Percentiles rank a stretch among this genome's conserved stretches.
phyloP scores from a whole-genome alignment of 2,113 vertebrate species.

The Acrocephalus arundinaceus region DNA sequence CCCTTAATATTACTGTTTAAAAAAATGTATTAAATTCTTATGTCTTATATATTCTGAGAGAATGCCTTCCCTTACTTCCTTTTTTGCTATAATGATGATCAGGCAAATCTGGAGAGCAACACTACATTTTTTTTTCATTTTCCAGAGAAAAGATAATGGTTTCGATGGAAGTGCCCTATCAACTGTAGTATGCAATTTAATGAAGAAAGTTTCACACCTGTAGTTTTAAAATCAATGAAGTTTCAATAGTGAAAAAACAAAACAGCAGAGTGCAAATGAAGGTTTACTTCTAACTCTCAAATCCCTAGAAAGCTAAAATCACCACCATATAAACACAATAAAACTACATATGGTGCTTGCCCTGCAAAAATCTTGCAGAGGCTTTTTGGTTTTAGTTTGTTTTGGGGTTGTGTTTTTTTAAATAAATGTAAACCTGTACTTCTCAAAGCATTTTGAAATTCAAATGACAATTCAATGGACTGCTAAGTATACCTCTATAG shows the following conservation, averaged over 20 bases:
- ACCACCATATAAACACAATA: neutral
- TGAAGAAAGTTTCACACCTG: conserved; percentile 28
- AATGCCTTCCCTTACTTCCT: neutral
- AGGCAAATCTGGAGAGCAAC: neutral
- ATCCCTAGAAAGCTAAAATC: conserved; percentile 12
- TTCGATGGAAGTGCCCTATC: conserved; percentile 19
- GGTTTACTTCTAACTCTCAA: neutral
- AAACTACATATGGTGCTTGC: neutral
- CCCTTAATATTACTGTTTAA: neutral
- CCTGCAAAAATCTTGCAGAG: neutral
- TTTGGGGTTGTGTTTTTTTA: neutral
- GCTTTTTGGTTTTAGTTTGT: neutral
- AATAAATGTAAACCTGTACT: neutral
- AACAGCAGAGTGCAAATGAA: neutral
- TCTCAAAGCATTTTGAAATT: neutral
- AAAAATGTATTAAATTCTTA: neutral
- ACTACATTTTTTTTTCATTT: neutral
- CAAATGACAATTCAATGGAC: neutral
- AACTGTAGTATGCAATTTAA: conserved; percentile 14
- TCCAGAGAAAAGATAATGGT: neutral
- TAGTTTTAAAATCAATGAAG: conserved; percentile 36
- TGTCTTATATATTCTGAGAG: neutral
- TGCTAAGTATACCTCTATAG: neutral
- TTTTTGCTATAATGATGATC: neutral
- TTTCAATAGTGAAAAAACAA: conserved; percentile 1